Conservation (phyloP, 2,797 vertebrate species). For the Darevskia mixta region DNA sequence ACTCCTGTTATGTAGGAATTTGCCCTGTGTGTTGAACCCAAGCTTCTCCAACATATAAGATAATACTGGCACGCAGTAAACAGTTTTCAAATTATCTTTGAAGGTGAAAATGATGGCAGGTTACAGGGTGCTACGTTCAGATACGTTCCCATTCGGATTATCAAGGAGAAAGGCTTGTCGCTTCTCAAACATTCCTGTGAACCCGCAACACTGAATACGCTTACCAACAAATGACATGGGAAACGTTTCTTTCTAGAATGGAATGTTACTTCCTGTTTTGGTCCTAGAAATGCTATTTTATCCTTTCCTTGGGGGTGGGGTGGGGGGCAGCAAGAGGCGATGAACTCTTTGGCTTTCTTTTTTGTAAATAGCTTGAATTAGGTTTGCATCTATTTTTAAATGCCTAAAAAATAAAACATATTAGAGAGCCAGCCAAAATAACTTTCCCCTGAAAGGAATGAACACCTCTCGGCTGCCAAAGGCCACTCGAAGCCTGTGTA, state of each 20-base stretch:
- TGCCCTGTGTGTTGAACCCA: neutral
- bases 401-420: constrained; percentile 18
- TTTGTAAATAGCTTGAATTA: neutral
- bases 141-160: neutral
- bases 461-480: constrained; percentile 4
- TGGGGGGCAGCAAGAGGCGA: neutral
- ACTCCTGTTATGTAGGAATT: too few species aligned
- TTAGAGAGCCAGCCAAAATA: neutral
- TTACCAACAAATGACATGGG: neutral
- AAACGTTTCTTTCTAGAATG: constrained; percentile 22
- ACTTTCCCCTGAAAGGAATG: neutral
- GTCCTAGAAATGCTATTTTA: neutral
- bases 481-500: neutral
- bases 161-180: neutral
- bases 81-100: constrained; percentile 7
- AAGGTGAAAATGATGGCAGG: neutral
- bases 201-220: neutral
- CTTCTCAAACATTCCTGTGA: constrained; percentile 3
- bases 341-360: neutral
- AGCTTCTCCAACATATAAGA: neutral
- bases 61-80: neutral
- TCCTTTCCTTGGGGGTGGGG: neutral
- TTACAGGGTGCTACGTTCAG: neutral
- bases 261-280: neutral
- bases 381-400: neutral